A percentile compares a stretch with the other conserved stretches of the same genome.
These are phyloP conservation scores for Drosophila guanche DNA, from an alignment of 1,140 invertebrate species.

Conservation along the genomic window DNA sequence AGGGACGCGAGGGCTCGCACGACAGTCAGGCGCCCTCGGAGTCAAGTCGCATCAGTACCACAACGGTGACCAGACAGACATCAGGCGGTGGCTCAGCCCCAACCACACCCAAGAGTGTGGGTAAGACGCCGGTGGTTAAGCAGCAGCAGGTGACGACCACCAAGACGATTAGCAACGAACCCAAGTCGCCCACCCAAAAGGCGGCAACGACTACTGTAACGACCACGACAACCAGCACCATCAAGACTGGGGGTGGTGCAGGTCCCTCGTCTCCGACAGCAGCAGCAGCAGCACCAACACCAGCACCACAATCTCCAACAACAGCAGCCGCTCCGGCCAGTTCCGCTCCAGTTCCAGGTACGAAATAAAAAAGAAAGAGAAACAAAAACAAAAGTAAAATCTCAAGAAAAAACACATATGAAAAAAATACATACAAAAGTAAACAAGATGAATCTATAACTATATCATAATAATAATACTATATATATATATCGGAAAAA, in stretches of 20 bases:
- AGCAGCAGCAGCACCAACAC: constrained; percentile 6
- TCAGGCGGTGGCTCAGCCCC: constrained; percentile 33
- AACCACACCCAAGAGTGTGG: constrained; percentile 58
- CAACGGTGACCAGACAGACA: constrained; percentile 64
- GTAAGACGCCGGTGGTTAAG: constrained; percentile 55
- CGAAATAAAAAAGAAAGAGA: constrained; percentile 69
- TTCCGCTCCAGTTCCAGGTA: constrained; percentile 70
- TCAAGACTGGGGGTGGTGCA: constrained; percentile 1
- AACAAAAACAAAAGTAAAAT: constrained; percentile 24
- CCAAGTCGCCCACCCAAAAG: constrained; percentile 52
- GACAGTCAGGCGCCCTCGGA: constrained; percentile 78
- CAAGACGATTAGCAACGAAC: constrained; percentile 55
- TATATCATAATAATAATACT: constrained; percentile 26
- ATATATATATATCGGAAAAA: constrained; percentile 57
- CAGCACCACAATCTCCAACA: background rate
- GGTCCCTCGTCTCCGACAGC: constrained; percentile 10
- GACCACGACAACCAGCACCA: constrained; percentile 53
- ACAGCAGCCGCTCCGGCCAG: constrained; percentile 18
- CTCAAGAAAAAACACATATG: constrained; percentile 22
- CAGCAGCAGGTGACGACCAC: constrained; percentile 46
- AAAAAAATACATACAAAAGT: constrained; percentile 25
- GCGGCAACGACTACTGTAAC: constrained; percentile 26
- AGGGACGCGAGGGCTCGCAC: constrained; percentile 73
- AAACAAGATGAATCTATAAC: constrained; percentile 31
- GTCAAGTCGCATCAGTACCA: constrained; percentile 74